Evolutionary conservation across 2,113 vertebrate species (phyloP).

Genomic region (Hystrix brachyura): DNA sequence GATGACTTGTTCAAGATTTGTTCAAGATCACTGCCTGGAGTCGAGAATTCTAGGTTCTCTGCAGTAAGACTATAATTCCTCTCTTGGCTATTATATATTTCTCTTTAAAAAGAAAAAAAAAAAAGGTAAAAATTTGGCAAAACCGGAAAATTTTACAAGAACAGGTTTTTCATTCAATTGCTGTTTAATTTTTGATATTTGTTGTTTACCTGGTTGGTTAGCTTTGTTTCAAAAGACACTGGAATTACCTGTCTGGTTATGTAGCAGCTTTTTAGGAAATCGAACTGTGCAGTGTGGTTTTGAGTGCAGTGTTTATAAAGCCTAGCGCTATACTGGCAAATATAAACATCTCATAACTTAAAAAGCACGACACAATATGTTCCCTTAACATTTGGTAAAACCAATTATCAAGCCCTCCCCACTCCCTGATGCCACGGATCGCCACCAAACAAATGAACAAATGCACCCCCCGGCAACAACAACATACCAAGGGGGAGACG

Average conservation of each 20-base stretch:
- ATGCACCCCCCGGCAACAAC: slow-evolving; percentile 31
- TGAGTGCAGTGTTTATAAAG: slow-evolving; percentile 93
- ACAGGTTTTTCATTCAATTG: slow-evolving; percentile 42
- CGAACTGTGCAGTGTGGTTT: slow-evolving; percentile 89
- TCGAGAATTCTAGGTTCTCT: slow-evolving; percentile 22
- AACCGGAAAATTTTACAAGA: slow-evolving; percentile 31
- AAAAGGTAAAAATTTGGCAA: slow-evolving; percentile 62
- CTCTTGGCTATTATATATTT: slow-evolving; percentile 3
- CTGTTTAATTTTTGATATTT: neutral
- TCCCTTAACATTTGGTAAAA: slow-evolving; percentile 83
- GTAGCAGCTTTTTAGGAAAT: slow-evolving; percentile 92
- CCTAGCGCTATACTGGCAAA: slow-evolving; percentile 94
- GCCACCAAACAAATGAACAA: slow-evolving; percentile 51
- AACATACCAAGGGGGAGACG: slow-evolving; percentile 71
- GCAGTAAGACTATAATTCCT: neutral
- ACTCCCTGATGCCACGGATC: slow-evolving; percentile 14
- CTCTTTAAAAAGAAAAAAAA: neutral
- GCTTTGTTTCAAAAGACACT: slow-evolving; percentile 57
- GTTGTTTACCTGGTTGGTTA: slow-evolving; percentile 35
- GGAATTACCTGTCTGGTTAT: slow-evolving; percentile 89
- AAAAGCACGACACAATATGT: slow-evolving; percentile 85
- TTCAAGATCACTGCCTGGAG: neutral
- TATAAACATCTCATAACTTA: slow-evolving; percentile 86
- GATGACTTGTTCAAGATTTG: slow-evolving; percentile 55
- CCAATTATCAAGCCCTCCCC: slow-evolving; percentile 9